These are phyloP conservation scores for Bhutanitis thaidina DNA, from an alignment of 2,888 invertebrate species.

Conservation along the genomic window DNA sequence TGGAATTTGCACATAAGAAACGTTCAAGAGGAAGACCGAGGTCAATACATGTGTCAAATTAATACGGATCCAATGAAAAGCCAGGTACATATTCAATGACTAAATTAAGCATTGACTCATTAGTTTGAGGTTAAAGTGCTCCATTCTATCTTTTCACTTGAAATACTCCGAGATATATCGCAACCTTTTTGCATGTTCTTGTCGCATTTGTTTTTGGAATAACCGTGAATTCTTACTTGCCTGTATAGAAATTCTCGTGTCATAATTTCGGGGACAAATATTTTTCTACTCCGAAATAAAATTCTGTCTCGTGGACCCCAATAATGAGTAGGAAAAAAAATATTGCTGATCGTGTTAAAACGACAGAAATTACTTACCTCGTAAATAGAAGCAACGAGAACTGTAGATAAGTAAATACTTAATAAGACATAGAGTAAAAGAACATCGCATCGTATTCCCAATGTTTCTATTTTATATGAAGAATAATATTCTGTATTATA, in stretches of 20 bases:
- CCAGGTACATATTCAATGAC: slow-evolving; percentile 80
- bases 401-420: slow-evolving; percentile 39
- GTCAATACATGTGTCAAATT: slow-evolving; percentile 96
- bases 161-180: slow-evolving; percentile 23
- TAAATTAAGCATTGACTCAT: slow-evolving; percentile 6
- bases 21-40: slow-evolving; percentile 92
- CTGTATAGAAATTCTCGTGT: slow-evolving; percentile 71
- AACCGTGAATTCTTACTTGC: slow-evolving; percentile 63
- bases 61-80: slow-evolving; percentile 97
- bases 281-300: slow-evolving; percentile 61
- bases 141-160: slow-evolving; percentile 39
- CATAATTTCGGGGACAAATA: slow-evolving; percentile 75
- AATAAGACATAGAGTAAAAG: slow-evolving; percentile 44
- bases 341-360: slow-evolving; percentile 26
- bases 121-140: slow-evolving; percentile 51
- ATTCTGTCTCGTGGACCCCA: slow-evolving; percentile 64
- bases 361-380: slow-evolving; percentile 37
- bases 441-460: slow-evolving; percentile 33
- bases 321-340: slow-evolving; percentile 39
- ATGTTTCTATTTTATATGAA: slow-evolving; percentile 34
- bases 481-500: slow-evolving; percentile 30
- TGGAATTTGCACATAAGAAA: slow-evolving; percentile 95
- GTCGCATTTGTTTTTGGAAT: slow-evolving; percentile 33
- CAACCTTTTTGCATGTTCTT: slow-evolving; percentile 17
- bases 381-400: slow-evolving; percentile 38